Conservation (phyloP, 2,888 invertebrate genomes). For the Agriopis aurantiaria region DNA sequence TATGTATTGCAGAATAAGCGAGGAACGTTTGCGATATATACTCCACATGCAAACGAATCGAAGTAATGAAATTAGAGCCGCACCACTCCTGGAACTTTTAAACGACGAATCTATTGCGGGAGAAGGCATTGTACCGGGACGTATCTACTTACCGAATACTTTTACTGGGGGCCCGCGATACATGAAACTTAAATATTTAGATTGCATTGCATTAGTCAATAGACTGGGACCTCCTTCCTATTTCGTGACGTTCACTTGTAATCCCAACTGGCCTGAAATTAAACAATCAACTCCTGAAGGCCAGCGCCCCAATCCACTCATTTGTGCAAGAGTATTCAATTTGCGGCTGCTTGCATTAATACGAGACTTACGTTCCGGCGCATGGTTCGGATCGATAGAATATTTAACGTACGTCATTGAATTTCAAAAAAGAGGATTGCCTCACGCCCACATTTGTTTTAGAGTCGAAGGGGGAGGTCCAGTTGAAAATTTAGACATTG, state of each 20-base stretch:
- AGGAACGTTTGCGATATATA: not conserved
- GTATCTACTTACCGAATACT: constrained; percentile 11
- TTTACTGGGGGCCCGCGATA: constrained; percentile 20
- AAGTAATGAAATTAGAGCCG: not conserved
- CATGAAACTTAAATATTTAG: not conserved
- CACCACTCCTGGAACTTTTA: not conserved
- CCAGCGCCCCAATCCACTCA: not conserved
- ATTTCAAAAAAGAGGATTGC: constrained; percentile 20
- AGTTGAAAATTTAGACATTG: too few relatives aligned
- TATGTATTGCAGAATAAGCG: not conserved
- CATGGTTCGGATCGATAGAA: constrained; percentile 7
- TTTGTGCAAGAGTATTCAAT: not conserved
- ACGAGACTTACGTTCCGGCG: constrained; percentile 13
- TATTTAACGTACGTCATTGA: constrained; percentile 20
- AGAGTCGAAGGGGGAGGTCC: too few relatives aligned
- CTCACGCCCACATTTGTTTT: not conserved
- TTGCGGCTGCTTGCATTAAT: not conserved
- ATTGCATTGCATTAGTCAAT: constrained; percentile 12
- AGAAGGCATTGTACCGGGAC: not conserved
- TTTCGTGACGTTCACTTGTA: constrained; percentile 17
- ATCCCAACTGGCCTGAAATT: constrained; percentile 17
- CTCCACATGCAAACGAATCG: not conserved
- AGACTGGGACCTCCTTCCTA: constrained; percentile 17
- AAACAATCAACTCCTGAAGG: constrained; percentile 3
- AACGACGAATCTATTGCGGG: not conserved